Percentiles rank a stretch among this genome's conserved stretches.
phyloP scores from a whole-genome alignment of 2,113 vertebrate genomes.

The Tachysurus vachellii region DNA sequence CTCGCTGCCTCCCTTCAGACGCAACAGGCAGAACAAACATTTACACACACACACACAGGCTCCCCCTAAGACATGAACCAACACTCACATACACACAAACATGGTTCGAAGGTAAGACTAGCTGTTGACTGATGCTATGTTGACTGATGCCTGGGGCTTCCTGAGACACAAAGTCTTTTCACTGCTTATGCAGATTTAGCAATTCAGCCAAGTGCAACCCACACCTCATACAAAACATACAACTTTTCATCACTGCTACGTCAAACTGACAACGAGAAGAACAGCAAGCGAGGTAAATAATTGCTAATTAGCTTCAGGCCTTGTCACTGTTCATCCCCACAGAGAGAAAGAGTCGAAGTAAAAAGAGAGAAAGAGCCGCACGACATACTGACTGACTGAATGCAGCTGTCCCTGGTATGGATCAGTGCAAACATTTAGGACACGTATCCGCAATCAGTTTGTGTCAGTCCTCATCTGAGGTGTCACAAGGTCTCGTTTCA shows the following conservation, averaged over 20 bases:
- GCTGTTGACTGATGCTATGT: background rate
- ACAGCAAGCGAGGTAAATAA: background rate
- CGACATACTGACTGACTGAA: constrained; percentile 29
- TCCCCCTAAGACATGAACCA: too few species aligned
- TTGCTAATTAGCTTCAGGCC: constrained; percentile 23
- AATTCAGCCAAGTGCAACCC: constrained; percentile 17
- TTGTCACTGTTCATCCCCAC: constrained; percentile 1
- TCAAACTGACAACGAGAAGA: constrained; percentile 19
- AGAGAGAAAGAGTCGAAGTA: background rate
- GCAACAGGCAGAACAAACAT: background rate
- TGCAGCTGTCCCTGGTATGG: background rate
- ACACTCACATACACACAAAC: constrained; percentile 12
- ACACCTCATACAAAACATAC: background rate
- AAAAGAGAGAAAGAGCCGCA: background rate
- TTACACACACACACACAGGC: constrained; percentile 25
- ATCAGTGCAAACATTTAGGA: constrained; percentile 26
- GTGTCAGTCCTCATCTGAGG: constrained; percentile 24
- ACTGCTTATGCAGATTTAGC: constrained; percentile 41
- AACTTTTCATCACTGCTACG: constrained; percentile 38
- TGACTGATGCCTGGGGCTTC: constrained; percentile 39
- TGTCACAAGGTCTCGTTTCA: constrained; percentile 32
- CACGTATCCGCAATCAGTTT: constrained; percentile 9
- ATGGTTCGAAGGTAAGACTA: constrained; percentile 8
- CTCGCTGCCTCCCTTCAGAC: background rate
- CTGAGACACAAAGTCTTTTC: constrained; percentile 18